phyloP scores from a whole-genome alignment of 2,888 invertebrate genomes.

The Sialis fuliginosa region DNA sequence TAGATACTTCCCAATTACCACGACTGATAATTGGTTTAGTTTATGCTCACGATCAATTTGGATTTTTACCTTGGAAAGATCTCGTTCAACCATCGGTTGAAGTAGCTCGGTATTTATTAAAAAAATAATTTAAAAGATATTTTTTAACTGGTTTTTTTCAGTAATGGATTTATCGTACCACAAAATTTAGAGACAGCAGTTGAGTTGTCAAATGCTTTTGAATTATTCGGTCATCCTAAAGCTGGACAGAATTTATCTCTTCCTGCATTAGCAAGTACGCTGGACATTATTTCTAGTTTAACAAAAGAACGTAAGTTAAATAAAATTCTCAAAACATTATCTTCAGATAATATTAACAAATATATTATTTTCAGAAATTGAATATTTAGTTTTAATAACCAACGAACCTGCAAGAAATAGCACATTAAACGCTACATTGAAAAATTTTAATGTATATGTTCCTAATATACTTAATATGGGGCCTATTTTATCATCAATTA shows the following conservation, averaged over 20 bases:
- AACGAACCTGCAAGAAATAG: slow-evolving; percentile 12
- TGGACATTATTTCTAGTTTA: slow-evolving; percentile 32
- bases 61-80: slow-evolving; percentile 37
- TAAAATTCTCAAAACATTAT: neutral
- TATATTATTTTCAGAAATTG: slow-evolving; percentile 5
- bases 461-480: slow-evolving; percentile 19
- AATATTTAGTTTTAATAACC: slow-evolving; percentile 2
- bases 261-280: slow-evolving; percentile 32
- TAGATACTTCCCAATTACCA: slow-evolving; percentile 27
- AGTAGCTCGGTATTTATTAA: slow-evolving; percentile 28
- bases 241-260: slow-evolving; percentile 27
- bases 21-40: slow-evolving; percentile 39
- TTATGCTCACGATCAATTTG: slow-evolving; percentile 33
- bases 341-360: slow-evolving; percentile 14
- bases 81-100: slow-evolving; percentile 37
- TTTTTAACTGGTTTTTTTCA: slow-evolving; percentile 13
- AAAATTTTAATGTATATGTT: slow-evolving; percentile 20
- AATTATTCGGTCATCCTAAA: slow-evolving; percentile 25
- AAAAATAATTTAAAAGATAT: slow-evolving; percentile 1
- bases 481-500: slow-evolving; percentile 16
- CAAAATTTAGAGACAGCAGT: slow-evolving; percentile 28
- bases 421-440: slow-evolving; percentile 17
- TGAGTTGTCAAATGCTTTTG: slow-evolving; percentile 20
- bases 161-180: slow-evolving; percentile 31
- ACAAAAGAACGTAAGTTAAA: slow-evolving; percentile 19